Conservation (phyloP, 2,113 vertebrate genomes). For the Rhabdomys dilectus region DNA sequence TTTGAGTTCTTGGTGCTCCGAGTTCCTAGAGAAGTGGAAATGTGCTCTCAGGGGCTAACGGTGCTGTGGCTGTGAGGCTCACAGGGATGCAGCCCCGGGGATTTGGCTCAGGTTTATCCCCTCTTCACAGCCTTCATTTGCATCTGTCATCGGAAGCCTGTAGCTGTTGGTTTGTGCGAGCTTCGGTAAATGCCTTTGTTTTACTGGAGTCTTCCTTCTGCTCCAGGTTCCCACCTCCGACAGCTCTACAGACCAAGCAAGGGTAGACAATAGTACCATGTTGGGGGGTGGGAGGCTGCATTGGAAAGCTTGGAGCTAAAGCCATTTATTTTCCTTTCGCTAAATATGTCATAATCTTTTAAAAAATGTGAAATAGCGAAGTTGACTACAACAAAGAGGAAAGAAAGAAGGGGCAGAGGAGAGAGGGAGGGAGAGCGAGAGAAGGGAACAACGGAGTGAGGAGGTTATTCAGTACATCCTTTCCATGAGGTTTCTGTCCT, state of each 20-base stretch:
- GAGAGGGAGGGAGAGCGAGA: not conserved
- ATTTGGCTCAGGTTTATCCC: not conserved
- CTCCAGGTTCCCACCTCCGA: not conserved
- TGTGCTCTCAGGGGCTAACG: not conserved
- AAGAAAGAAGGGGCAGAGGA: not conserved
- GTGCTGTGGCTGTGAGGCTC: not conserved
- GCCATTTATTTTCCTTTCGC: not conserved
- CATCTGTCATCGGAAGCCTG: not conserved
- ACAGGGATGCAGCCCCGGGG: not conserved
- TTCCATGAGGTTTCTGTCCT: not conserved
- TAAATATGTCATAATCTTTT: not conserved
- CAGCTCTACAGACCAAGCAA: not conserved
- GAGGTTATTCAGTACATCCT: not conserved
- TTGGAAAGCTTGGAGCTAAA: not conserved
- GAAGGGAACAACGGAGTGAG: too few species aligned
- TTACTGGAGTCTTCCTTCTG: not conserved
- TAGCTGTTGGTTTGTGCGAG: not conserved
- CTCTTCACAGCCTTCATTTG: not conserved
- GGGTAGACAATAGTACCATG: rapidly evolving
- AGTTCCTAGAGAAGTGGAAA: not conserved
- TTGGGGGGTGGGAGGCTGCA: rapidly evolving
- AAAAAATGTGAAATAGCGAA: not conserved
- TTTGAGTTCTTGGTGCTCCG: not conserved
- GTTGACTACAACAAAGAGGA: not conserved
- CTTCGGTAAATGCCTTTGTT: not conserved